These are phyloP conservation scores for Haemorhous mexicanus DNA, from an alignment of 2,113 vertebrate genomes.

Conservation along the genomic window DNA sequence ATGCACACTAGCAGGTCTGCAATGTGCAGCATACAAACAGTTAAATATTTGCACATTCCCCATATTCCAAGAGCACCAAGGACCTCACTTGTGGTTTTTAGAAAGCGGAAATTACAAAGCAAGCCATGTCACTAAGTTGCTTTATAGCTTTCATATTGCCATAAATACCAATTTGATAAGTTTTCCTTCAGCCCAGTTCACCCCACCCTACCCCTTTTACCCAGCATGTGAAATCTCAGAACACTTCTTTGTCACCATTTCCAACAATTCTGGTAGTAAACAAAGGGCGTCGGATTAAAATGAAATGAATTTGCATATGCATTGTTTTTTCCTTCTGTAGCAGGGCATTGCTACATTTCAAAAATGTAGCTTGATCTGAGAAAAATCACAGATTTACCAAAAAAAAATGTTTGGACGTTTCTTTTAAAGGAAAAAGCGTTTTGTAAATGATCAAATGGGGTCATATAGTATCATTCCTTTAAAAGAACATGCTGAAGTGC, in stretches of 20 bases:
- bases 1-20: slow-evolving; percentile 77
- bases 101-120: slow-evolving; percentile 74
- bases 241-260: slow-evolving; percentile 55
- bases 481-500: slow-evolving; percentile 68
- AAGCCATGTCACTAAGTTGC: slow-evolving; percentile 66
- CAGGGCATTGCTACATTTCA: slow-evolving; percentile 17
- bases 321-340: neutral
- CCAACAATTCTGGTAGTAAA: slow-evolving; percentile 45
- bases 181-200: slow-evolving; percentile 37
- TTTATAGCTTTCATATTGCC: slow-evolving; percentile 66
- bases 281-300: slow-evolving; percentile 23
- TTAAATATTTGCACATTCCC: slow-evolving; percentile 96
- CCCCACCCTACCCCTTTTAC: neutral
- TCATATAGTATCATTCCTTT: slow-evolving; percentile 58
- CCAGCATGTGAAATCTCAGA: slow-evolving; percentile 41
- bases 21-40: slow-evolving; percentile 83
- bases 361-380: slow-evolving; percentile 49
- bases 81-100: slow-evolving; percentile 81
- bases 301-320: slow-evolving; percentile 56
- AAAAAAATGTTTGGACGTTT: neutral
- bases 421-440: slow-evolving; percentile 58
- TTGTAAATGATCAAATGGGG: slow-evolving; percentile 69
- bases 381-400: slow-evolving; percentile 42
- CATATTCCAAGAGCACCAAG: slow-evolving; percentile 79
- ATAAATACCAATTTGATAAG: slow-evolving; percentile 54